Percentiles rank a stretch among this genome's conserved stretches.
phyloP scores from a whole-genome alignment of 2,113 vertebrate species.

The Sinocyclocheilus anophthalmus region DNA sequence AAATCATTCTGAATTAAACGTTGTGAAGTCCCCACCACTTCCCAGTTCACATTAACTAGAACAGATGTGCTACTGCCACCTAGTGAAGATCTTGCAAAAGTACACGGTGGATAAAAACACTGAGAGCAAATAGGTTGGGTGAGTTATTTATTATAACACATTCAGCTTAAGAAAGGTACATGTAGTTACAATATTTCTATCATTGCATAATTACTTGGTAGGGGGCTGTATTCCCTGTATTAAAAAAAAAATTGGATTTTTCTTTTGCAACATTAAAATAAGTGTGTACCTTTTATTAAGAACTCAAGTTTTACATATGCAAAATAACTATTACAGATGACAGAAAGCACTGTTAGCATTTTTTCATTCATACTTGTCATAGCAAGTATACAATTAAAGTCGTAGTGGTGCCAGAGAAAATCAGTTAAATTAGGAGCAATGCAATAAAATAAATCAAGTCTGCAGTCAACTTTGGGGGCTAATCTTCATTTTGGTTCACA shows the following conservation, averaged over 20 bases:
- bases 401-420: neutral
- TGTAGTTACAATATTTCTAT: slow-evolving; percentile 24
- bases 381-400: slow-evolving; percentile 30
- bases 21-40: neutral
- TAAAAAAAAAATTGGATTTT: slow-evolving; percentile 32
- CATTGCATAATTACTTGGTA: slow-evolving; percentile 14
- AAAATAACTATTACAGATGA: slow-evolving; percentile 47
- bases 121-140: neutral
- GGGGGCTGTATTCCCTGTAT: slow-evolving; percentile 1
- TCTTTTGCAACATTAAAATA: neutral
- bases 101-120: neutral
- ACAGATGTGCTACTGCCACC: slow-evolving; percentile 42
- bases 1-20: neutral
- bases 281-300: neutral
- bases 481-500: slow-evolving; percentile 38
- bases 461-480: slow-evolving; percentile 21
- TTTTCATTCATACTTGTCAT: neutral
- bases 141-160: slow-evolving; percentile 57
- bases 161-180: slow-evolving; percentile 30
- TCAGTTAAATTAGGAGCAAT: slow-evolving; percentile 13
- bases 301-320: slow-evolving; percentile 15
- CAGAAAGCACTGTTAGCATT: slow-evolving; percentile 23
- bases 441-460: slow-evolving; percentile 11
- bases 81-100: slow-evolving; percentile 22
- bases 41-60: neutral